Evolutionary conservation across 2,113 vertebrate species (phyloP).

Genomic region (Poecilia latipinna): DNA sequence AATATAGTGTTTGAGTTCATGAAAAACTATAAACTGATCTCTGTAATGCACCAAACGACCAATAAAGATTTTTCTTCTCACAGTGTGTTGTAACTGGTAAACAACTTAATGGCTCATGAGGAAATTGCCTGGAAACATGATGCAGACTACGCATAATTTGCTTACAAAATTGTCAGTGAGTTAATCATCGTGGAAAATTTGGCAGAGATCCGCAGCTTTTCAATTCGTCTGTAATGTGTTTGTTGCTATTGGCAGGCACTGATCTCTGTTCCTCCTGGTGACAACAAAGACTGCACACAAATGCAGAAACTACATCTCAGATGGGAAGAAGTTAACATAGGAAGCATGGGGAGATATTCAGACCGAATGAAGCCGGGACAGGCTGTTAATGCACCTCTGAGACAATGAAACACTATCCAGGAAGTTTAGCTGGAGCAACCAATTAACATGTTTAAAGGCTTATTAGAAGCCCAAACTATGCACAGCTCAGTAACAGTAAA

Average conservation of each 20-base stretch:
- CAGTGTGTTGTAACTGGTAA: constrained; percentile 34
- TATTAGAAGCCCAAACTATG: constrained; percentile 4
- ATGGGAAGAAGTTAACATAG: neutral
- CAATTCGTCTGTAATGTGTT: constrained; percentile 58
- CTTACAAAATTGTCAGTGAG: constrained; percentile 69
- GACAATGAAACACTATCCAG: constrained; percentile 26
- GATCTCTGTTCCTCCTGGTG: constrained; percentile 26
- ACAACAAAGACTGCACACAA: constrained; percentile 45
- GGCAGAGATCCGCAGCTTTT: constrained; percentile 44
- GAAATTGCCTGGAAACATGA: constrained; percentile 63
- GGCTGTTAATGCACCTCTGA: constrained; percentile 7
- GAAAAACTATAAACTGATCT: constrained; percentile 14
- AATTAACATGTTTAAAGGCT: constrained; percentile 24
- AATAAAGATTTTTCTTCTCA: constrained; percentile 18
- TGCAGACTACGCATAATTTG: constrained; percentile 57
- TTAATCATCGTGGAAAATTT: constrained; percentile 63
- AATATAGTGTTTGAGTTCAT: constrained; percentile 4
- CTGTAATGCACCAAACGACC: constrained; percentile 7
- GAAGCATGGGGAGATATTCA: neutral
- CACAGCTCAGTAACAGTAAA: neutral
- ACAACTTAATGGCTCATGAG: constrained; percentile 59
- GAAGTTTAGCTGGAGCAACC: constrained; percentile 14
- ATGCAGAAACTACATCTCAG: neutral
- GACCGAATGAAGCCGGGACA: constrained; percentile 9
- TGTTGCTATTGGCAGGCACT: constrained; percentile 58